Conservation (phyloP, 2,113 vertebrate genomes). For the Nerophis ophidion region DNA sequence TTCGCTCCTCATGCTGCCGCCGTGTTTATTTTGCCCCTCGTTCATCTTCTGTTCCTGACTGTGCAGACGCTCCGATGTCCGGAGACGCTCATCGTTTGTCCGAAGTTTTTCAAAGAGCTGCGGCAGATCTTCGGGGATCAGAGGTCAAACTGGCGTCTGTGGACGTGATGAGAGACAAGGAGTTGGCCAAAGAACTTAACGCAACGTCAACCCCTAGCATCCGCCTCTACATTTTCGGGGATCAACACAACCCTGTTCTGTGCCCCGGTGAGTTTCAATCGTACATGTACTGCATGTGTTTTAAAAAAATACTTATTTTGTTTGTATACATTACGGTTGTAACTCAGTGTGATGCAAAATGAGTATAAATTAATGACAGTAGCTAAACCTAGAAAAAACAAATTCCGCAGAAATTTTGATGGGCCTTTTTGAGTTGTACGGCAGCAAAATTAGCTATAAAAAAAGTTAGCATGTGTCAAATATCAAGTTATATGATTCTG, state of each 20-base stretch:
- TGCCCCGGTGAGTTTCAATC: constrained; percentile 76
- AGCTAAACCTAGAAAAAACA: too few relatives aligned
- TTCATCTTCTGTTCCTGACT: constrained; percentile 3
- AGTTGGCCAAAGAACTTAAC: constrained; percentile 75
- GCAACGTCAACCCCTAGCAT: constrained; percentile 66
- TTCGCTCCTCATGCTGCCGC: not conserved
- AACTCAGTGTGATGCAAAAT: too few relatives aligned
- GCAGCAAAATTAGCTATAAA: too few relatives aligned
- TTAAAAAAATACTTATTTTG: too few relatives aligned
- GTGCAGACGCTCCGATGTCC: constrained; percentile 73
- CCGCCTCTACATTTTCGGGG: constrained; percentile 81
- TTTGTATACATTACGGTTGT: too few relatives aligned
- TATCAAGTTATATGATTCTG: too few relatives aligned
- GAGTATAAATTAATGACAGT: too few relatives aligned
- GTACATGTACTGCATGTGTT: too few relatives aligned
- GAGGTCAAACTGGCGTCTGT: constrained; percentile 79
- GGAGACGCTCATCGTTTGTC: constrained; percentile 63
- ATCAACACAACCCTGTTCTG: constrained; percentile 71
- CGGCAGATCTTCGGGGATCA: constrained; percentile 71
- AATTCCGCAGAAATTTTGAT: too few relatives aligned
- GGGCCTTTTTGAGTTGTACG: too few relatives aligned
- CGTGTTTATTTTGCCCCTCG: not conserved
- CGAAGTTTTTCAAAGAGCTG: constrained; percentile 76
- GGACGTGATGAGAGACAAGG: constrained; percentile 75
- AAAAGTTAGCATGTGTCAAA: too few relatives aligned